Evolutionary conservation across 2,113 vertebrate genomes (phyloP).

Genomic region (Spheniscus mendiculus): DNA sequence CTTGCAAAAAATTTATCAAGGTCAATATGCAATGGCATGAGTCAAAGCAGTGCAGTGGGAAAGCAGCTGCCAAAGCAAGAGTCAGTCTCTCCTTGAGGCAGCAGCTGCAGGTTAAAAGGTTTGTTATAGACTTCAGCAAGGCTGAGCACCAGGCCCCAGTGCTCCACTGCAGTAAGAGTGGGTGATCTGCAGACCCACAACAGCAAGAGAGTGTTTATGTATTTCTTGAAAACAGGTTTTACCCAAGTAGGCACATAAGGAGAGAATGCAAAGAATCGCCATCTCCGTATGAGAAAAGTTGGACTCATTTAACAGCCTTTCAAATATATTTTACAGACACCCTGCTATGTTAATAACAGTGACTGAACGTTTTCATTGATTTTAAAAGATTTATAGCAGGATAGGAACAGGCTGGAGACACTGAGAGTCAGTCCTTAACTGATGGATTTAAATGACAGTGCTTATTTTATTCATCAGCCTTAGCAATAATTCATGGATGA

Average conservation of each 20-base stretch:
- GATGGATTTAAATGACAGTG: background rate
- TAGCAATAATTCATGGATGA: background rate
- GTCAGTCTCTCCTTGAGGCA: background rate
- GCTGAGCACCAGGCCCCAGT: background rate
- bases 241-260: background rate
- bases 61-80: background rate
- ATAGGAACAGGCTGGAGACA: background rate
- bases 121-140: background rate
- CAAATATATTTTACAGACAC: background rate
- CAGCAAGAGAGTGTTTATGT: background rate
- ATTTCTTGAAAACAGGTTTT: background rate
- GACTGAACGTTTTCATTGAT: background rate
- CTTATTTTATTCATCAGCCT: background rate
- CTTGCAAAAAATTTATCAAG: background rate
- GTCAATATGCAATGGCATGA: background rate
- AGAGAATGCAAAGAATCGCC: background rate
- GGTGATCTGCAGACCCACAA: background rate
- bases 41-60: background rate
- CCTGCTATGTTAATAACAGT: background rate
- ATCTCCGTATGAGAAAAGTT: background rate
- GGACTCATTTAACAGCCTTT: background rate
- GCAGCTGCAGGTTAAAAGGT: background rate
- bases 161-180: background rate
- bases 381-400: background rate
- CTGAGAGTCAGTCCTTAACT: background rate